Percentiles rank a stretch among this genome's conserved stretches.
Evolutionary conservation across 2,888 invertebrate species (phyloP).

Genomic region (Ernsta delagoae): DNA sequence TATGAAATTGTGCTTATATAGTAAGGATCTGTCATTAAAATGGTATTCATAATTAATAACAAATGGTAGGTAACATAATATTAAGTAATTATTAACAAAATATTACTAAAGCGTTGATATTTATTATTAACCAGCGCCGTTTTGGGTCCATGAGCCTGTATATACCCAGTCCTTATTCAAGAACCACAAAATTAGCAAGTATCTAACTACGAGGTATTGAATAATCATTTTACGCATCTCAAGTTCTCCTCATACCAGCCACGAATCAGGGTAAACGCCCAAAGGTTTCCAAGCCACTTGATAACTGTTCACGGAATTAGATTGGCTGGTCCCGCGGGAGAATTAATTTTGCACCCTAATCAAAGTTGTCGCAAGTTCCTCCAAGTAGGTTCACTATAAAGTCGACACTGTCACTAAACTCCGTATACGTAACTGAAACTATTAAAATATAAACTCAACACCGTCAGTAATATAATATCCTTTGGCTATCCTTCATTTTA

Average conservation of each 20-base stretch:
- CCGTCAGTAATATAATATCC: not conserved
- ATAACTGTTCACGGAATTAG: slow-evolving; percentile 47
- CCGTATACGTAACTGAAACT: slow-evolving; percentile 9
- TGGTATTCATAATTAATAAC: too few species aligned
- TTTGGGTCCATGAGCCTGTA: not conserved
- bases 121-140: not conserved
- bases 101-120: too few species aligned
- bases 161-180: not conserved
- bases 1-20: too few species aligned
- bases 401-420: slow-evolving; percentile 37
- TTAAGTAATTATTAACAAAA: too few species aligned
- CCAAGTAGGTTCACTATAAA: slow-evolving; percentile 43
- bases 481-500: too few species aligned
- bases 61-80: too few species aligned
- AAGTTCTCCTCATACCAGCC: slow-evolving; percentile 10
- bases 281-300: slow-evolving; percentile 51
- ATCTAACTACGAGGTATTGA: slow-evolving; percentile 24
- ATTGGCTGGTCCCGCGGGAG: slow-evolving; percentile 45
- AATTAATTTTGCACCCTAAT: slow-evolving; percentile 57
- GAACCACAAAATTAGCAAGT: slow-evolving; percentile 23
- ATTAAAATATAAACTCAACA: slow-evolving; percentile 4
- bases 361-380: slow-evolving; percentile 52
- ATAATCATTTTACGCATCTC: slow-evolving; percentile 25
- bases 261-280: slow-evolving; percentile 38
- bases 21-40: too few species aligned